Percentiles rank a stretch among this genome's conserved stretches.
Evolutionary conservation across 2,113 vertebrate species (phyloP).

Genomic region (Isichthys henryi): DNA sequence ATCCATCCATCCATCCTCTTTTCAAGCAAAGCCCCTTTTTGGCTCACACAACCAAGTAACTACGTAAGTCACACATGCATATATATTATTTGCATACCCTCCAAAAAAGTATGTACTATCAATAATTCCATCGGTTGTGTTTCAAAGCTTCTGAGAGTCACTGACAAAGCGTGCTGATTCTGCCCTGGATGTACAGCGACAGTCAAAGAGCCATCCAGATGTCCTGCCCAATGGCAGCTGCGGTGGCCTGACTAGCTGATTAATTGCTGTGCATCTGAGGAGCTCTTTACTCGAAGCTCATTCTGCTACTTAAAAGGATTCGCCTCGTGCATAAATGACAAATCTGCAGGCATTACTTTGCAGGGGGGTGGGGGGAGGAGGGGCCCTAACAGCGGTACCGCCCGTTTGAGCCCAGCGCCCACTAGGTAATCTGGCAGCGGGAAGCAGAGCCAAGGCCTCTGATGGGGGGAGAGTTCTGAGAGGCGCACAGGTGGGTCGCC

Average conservation of each 20-base stretch:
- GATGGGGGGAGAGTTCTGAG: constrained; percentile 57
- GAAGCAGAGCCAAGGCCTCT: constrained; percentile 54
- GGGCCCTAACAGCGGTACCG: constrained; percentile 39
- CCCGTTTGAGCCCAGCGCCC: constrained; percentile 52
- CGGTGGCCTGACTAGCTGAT: constrained; percentile 74
- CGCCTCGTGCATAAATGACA: constrained; percentile 69
- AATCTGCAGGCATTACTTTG: constrained; percentile 58
- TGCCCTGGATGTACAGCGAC: constrained; percentile 58
- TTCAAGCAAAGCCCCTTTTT: constrained; percentile 59
- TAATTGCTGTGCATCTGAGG: constrained; percentile 62
- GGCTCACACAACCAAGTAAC: constrained; percentile 69
- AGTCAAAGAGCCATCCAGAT: constrained; percentile 77
- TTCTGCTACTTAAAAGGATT: constrained; percentile 71
- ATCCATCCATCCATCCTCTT: constrained; percentile 16
- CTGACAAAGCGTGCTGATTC: constrained; percentile 47
- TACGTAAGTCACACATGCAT: constrained; percentile 68
- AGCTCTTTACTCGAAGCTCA: constrained; percentile 68
- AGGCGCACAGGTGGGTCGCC: constrained; percentile 58
- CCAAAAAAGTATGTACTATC: background rate
- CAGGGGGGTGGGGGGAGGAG: constrained; percentile 42
- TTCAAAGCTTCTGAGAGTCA: constrained; percentile 36
- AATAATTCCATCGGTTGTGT: background rate
- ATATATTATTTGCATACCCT: constrained; percentile 60
- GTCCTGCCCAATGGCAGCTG: constrained; percentile 74
- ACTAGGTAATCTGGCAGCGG: constrained; percentile 50